Evolutionary conservation across 2,888 invertebrate species (phyloP).

Genomic region (Auanema sp.): DNA sequence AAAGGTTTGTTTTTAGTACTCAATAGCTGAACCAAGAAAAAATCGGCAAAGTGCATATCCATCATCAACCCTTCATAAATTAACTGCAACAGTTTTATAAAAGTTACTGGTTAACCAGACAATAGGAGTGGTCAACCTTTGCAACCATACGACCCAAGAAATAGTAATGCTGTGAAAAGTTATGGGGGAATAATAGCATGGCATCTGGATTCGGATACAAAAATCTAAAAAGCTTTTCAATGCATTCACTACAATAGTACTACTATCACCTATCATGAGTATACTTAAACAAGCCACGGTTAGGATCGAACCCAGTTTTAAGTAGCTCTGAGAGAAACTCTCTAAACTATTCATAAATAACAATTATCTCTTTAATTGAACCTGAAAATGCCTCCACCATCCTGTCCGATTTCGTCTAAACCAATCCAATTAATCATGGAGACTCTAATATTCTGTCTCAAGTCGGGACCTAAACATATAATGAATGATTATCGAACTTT

Average conservation of each 20-base stretch:
- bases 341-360: conserved; percentile 13
- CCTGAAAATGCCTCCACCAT: conserved; percentile 93
- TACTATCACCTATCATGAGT: conserved; percentile 24
- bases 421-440: conserved; percentile 79
- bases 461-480: conserved; percentile 81
- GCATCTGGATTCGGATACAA: conserved; percentile 95
- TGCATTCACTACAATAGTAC: too few relatives aligned
- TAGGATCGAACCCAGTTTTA: conserved; percentile 67
- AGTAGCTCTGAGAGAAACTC: conserved; percentile 91
- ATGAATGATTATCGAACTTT: too few relatives aligned
- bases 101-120: conserved; percentile 1
- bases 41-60: conserved; percentile 91
- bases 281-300: conserved; percentile 78
- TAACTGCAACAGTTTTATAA: conserved; percentile 71
- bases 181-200: conserved; percentile 68
- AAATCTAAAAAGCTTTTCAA: conserved; percentile 66
- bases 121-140: conserved; percentile 71
- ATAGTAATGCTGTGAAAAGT: conserved; percentile 75
- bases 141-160: conserved; percentile 91
- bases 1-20: conserved; percentile 20
- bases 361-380: background rate
- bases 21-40: conserved; percentile 86
- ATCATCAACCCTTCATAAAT: conserved; percentile 91
- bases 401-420: conserved; percentile 91
- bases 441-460: conserved; percentile 80